A percentile compares a stretch with the other conserved stretches of the same genome.
These are phyloP conservation scores for Rotaria socialis DNA, from an alignment of 2,888 invertebrate species.

Conservation along the genomic window DNA sequence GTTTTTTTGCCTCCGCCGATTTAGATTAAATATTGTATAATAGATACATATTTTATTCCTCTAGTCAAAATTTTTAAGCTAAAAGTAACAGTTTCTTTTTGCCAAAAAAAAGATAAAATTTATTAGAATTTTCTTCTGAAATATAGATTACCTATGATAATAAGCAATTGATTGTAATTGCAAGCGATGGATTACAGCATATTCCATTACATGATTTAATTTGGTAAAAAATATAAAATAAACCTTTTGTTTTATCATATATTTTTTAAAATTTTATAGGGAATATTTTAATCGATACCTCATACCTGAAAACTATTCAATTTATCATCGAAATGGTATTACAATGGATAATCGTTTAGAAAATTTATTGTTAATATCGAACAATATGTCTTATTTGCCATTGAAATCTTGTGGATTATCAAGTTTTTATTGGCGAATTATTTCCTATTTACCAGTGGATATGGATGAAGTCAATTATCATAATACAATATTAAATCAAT, in stretches of 20 bases:
- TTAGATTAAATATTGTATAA: constrained; percentile 13
- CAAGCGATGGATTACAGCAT: neutral
- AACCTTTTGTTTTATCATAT: no score
- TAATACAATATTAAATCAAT: neutral
- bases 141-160: neutral
- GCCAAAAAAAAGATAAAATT: neutral
- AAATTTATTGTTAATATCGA: constrained; percentile 59
- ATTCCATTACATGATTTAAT: neutral
- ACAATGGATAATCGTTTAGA: constrained; percentile 63
- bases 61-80: neutral
- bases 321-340: constrained; percentile 60
- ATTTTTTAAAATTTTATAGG: neutral
- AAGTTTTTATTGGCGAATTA: constrained; percentile 10
- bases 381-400: constrained; percentile 51
- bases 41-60: neutral
- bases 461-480: constrained; percentile 30
- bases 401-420: constrained; percentile 47
- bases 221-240: neutral
- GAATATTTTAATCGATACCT: neutral
- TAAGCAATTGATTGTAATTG: neutral
- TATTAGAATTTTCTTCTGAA: neutral
- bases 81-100: neutral
- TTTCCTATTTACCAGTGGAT: constrained; percentile 48
- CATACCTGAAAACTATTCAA: neutral
- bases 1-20: neutral